Base-by-base conservation (phyloP, 2,113 vertebrate genomes). In the Camelus bactrianus region DNA sequence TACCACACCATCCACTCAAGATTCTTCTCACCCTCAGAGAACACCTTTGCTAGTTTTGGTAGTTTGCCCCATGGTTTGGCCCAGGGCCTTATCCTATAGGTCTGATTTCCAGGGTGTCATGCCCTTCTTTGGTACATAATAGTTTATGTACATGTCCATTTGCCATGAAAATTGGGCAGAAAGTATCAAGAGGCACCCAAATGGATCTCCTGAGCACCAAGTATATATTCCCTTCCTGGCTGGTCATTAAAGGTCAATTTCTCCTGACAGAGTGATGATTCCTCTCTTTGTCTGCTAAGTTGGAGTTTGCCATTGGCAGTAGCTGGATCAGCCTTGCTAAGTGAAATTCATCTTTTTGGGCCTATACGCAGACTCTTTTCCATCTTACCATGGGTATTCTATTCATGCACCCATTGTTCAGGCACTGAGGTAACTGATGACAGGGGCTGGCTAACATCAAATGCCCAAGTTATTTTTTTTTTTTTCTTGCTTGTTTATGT, bases 401-500 rank as follows among this genome's bases (percentile, higher is more conserved):
- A 7, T 72, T 70, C n/a, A 54, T n/a, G 26, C 6, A 64, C 35
- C 72, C 72, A 54, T 69, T 54, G n/a, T 58, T 46, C 28, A 54
- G 86, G 22, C 54, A 54, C n/a, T 54, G 72, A 86, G 22, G 28
- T 80, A 22, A 46, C 54, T 79, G 42, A 64, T 46, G 73, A 60
- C 62, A 69, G 32, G 77, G 35, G 50, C 58, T 90, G 70, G 80
- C 50, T 77, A 26, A 52, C 22, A 28, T 72, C 46, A 30, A 86
- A 28, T 91, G 73, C 62, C 46, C 64, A 91, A 69, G 80, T 77
- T 42, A 80, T 72, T 95, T 95, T 86, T 54, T 95, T 86, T 54
- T 79, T 79, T 86, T 72, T 72, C 80, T 94, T 50, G 16, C 28
- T 54, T 46, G 56, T 85, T 95, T 70, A 42, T 35, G 9, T 54